Base-by-base conservation (phyloP, 2,113 vertebrate genomes). In the Varanus salvator region DNA sequence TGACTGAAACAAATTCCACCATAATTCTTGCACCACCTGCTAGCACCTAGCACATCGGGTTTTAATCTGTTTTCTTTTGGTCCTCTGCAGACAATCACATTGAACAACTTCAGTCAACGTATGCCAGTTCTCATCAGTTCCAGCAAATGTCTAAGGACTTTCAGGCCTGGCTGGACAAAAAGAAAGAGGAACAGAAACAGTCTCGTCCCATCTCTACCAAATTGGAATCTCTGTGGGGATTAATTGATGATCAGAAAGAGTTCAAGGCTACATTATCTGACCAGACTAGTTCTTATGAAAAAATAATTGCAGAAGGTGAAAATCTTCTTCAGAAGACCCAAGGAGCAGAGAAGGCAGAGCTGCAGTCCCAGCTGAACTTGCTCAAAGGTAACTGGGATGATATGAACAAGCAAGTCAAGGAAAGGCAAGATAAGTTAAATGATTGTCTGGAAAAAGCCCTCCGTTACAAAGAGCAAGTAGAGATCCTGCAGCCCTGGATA, bases 131-230 rank as follows among this genome's bases (percentile, higher is more conserved):
- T 91, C 98, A 99, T 95, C 99, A 99, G 87, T 99, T 99, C 95
- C 98, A 99, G 93, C 98, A 98, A 92, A 99, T 97, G 95, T 99
- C 98, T 54, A 98, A 98, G 96, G 98, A 99, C 94, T 98, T 99
- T 93, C 97, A 99, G 93, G 92, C 92, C 8, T 99, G 99, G 99
- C 93, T 99, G 66, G 95, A 97, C 78, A 96, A 97, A 92, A 98
- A 97, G 96, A 97, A 98, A 91, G 97, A 97, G 92, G 98, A 98
- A 44, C 97, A 98, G 92, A 95, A 89, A 9, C 96, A 95, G 81
- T 95, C 97, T 64, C 92, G 44, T 84, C 94, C 96, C 34, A 87
- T 99, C 89, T 98, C 98, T 31, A 97, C 98, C 87, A 98, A 97
- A 90, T 94, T 96, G 0, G 97, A 98, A 27, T n/a, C 88, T 83